Conservation (phyloP, 2,888 invertebrate species). For the Limnephilus lunatus region DNA sequence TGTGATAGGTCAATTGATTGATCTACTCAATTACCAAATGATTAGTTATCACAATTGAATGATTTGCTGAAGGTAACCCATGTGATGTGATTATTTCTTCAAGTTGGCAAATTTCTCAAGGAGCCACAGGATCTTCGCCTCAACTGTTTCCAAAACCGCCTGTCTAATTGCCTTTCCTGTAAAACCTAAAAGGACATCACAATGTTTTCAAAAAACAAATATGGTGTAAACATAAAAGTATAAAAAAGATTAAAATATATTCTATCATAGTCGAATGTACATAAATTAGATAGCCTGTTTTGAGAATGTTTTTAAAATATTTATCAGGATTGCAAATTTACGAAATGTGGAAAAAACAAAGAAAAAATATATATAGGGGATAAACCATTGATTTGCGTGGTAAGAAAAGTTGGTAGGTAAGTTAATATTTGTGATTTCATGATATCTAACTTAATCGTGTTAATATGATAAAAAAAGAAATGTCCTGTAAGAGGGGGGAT, state of each 20-base stretch:
- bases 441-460: background rate
- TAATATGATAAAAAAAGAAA: background rate
- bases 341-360: background rate
- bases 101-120: conserved; percentile 58
- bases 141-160: conserved; percentile 89
- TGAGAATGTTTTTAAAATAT: background rate
- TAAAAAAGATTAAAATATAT: background rate
- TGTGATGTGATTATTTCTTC: conserved; percentile 15
- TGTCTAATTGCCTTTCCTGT: conserved; percentile 87
- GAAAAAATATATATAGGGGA: too few relatives aligned
- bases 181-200: conserved; percentile 69
- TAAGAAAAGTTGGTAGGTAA: background rate
- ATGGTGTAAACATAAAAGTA: background rate
- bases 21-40: background rate
- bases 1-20: background rate
- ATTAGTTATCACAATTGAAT: background rate
- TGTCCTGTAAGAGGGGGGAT: background rate
- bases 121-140: conserved; percentile 79
- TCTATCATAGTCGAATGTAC: background rate
- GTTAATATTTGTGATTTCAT: background rate
- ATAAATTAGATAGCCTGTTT: background rate
- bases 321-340: background rate
- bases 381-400: background rate
- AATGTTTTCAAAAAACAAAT: conserved; percentile 25
- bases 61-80: background rate